Base-by-base conservation (phyloP, 2,888 invertebrate species). In the Tenthredo scrophulariae region DNA sequence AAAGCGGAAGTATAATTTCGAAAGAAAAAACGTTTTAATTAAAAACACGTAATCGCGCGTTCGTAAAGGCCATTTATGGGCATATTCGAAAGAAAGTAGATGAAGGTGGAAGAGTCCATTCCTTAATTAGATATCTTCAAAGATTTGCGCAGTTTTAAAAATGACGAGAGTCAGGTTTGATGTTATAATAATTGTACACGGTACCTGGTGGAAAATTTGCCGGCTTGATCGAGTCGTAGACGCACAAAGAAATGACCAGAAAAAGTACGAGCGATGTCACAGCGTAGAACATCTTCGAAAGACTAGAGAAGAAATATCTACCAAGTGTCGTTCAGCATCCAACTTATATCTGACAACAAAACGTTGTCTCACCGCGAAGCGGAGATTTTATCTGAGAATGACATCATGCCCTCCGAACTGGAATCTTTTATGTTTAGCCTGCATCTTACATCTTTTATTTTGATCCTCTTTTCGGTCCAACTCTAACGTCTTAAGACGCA, bases 131-230 rank as follows among this genome's bases (percentile, higher is more conserved):
- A 22, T 3, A 26, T 62, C 62, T 62, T 26, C 13, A 2, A 13
- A 9, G 62, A 13, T 62, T 62, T 13, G 0, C 0, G 9, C 13
- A 13, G 15, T 62, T 62, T 26, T 26, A 26, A 62, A 62, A n/a
- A 0, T 62, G 26, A 62, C n/a, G 18, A 22, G 2, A 74, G 18
- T n/a, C 18, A 29, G 18, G 18, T 54, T 54, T n/a, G 43, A n/a
- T n/a, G 5, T 58, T 15, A 54, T 33, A 22, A n/a, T 10, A 62
- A 80, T 74, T 26, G 13, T 9, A 3, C 74, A 77, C 77, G 18
- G 3, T 83, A 92, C 92, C 93, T 72, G 93, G 93, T 50, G 93
- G 93, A 87, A 91, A 93, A 82, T 89, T 87, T 4, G 65, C 85
- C 0, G 93, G 93, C 72, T 92, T 93, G 3, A 87, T 29, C 86